Evolutionary conservation across 2,797 vertebrate genomes (phyloP).

Genomic region (Lophotriccus pileatus): DNA sequence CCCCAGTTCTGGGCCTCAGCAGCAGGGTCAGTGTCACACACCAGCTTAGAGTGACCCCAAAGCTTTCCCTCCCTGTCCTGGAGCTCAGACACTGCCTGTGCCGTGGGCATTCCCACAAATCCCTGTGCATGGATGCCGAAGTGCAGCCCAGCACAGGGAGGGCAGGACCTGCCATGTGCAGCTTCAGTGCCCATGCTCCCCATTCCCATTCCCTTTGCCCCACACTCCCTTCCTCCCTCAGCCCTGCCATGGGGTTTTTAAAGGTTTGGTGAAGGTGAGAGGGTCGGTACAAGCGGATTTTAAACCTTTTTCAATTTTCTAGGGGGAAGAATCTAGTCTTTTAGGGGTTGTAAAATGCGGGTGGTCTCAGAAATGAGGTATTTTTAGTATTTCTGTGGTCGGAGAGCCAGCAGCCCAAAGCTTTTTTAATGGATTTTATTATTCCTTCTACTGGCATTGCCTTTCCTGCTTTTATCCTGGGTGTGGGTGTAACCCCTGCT

Average conservation of each 20-base stretch:
- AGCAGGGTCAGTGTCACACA: not conserved
- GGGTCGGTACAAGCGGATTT: not conserved
- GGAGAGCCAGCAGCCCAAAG: not conserved
- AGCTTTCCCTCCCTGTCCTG: not conserved
- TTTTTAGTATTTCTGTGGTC: not conserved
- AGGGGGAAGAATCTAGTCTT: not conserved
- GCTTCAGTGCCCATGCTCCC: fast-evolving
- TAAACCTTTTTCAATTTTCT: slow-evolving; percentile 14
- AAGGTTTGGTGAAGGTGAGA: not conserved
- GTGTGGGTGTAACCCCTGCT: not conserved
- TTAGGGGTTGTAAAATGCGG: not conserved
- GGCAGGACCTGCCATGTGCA: fast-evolving
- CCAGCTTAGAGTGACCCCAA: not conserved
- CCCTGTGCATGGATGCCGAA: not conserved
- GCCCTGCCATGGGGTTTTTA: not conserved
- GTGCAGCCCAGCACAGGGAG: not conserved
- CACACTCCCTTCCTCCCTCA: not conserved
- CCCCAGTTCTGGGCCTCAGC: not conserved
- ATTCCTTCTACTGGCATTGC: not conserved
- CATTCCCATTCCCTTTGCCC: not conserved
- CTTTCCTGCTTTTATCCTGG: not conserved
- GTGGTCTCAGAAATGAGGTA: not conserved
- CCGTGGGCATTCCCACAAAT: fast-evolving
- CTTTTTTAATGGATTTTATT: not conserved
- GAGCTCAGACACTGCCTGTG: not conserved